Percentiles rank a stretch among this genome's conserved stretches.
Evolutionary conservation across 2,113 vertebrate genomes (phyloP).

Genomic region (Lepus timidus): DNA sequence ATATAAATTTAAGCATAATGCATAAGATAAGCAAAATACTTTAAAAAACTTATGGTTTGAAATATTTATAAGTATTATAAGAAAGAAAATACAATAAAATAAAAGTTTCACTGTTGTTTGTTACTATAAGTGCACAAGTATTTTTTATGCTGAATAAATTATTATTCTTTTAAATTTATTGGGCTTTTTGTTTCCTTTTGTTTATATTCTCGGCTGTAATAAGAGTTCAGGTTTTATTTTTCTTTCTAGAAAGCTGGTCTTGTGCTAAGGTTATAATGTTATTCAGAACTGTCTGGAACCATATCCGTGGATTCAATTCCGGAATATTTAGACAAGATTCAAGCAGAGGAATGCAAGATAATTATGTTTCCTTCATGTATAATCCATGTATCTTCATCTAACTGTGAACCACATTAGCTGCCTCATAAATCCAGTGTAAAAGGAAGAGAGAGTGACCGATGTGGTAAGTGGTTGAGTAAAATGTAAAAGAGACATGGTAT

Average conservation of each 20-base stretch:
- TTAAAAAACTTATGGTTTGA: background rate
- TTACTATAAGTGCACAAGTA: background rate
- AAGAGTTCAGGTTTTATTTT: conserved; percentile 4
- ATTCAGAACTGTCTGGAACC: background rate
- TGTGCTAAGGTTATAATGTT: background rate
- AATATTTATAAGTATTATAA: conserved; percentile 34
- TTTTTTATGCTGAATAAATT: background rate
- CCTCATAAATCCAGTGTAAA: background rate
- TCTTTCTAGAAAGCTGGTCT: background rate
- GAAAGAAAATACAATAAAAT: background rate
- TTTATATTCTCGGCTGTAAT: background rate
- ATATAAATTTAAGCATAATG: conserved; percentile 11
- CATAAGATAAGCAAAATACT: background rate
- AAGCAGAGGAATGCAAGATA: background rate
- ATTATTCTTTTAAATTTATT: background rate
- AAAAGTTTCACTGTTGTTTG: background rate
- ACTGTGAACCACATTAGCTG: background rate
- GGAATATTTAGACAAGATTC: background rate
- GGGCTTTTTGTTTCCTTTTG: background rate
- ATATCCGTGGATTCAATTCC: background rate
- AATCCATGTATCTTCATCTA: background rate
- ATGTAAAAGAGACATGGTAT: background rate
- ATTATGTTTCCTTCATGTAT: no score
- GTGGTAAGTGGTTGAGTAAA: background rate
- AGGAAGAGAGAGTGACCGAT: background rate